These are phyloP conservation scores for Heliconius ismenius DNA, from an alignment of 2,888 invertebrate genomes.

Conservation along the genomic window DNA sequence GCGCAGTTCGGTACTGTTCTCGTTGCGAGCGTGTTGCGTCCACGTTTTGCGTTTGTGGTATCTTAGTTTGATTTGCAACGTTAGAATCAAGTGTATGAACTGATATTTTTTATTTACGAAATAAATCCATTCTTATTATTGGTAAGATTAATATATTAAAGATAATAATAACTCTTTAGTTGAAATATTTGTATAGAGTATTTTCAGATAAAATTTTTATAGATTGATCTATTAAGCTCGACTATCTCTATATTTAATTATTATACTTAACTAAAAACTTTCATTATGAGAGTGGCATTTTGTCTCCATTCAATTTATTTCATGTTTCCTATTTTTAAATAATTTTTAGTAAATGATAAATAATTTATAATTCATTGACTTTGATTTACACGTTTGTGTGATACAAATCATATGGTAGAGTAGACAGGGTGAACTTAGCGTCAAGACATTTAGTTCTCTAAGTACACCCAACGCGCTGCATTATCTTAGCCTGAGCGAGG, in stretches of 20 bases:
- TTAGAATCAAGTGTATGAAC: conserved; percentile 22
- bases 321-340: not conserved
- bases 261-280: too few relatives aligned
- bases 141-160: conserved; percentile 5
- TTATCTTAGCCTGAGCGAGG: not conserved
- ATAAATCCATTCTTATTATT: not conserved
- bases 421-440: not conserved
- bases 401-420: not conserved
- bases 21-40: conserved; percentile 52
- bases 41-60: conserved; percentile 17
- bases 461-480: too few relatives aligned
- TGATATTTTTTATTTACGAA: conserved; percentile 22
- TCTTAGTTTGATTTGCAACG: conserved; percentile 11
- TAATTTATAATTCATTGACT: too few relatives aligned
- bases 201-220: not conserved
- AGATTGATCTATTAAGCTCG: not conserved
- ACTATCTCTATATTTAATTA: not conserved
- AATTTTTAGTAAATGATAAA: not conserved
- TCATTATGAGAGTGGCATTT: not conserved
- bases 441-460: not conserved
- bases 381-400: too few relatives aligned
- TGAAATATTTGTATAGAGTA: not conserved
- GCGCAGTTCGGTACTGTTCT: conserved; percentile 50
- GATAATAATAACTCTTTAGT: not conserved
- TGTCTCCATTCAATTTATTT: not conserved